Evolutionary conservation across 1,140 invertebrate species (phyloP).

Genomic region (Acromyrmex charruanus): DNA sequence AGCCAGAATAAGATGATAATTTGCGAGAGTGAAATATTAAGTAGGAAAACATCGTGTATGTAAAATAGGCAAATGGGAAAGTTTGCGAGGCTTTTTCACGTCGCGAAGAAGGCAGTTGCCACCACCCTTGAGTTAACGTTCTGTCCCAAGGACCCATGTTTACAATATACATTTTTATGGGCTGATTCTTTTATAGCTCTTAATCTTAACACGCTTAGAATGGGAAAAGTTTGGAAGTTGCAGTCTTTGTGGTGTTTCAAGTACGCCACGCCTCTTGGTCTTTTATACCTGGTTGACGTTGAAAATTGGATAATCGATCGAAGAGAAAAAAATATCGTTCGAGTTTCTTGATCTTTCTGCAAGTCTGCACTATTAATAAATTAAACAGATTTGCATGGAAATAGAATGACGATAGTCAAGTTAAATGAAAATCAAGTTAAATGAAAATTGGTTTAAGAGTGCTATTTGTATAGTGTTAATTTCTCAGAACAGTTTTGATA

Average conservation of each 20-base stretch:
- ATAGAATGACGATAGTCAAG: background rate
- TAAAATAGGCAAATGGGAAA: conserved; percentile 62
- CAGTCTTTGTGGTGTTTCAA: background rate
- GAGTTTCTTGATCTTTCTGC: background rate
- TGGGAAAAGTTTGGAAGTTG: conserved; percentile 55
- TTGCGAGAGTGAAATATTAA: conserved; percentile 55
- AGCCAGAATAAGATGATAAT: conserved; percentile 57
- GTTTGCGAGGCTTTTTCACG: conserved; percentile 55
- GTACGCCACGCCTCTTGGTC: background rate
- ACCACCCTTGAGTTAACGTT: conserved; percentile 30
- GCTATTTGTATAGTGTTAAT: conserved; percentile 11
- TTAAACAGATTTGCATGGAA: background rate
- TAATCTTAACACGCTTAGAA: conserved; percentile 63
- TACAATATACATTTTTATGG: conserved; percentile 73
- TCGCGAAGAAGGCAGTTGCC: background rate
- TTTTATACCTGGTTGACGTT: background rate
- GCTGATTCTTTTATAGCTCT: conserved; percentile 56
- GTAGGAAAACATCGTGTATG: conserved; percentile 40
- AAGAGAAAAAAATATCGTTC: background rate
- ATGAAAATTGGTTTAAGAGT: conserved; percentile 32
- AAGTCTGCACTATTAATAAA: conserved; percentile 6
- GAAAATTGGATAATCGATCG: conserved; percentile 11
- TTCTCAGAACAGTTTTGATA: background rate
- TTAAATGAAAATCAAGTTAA: conserved; percentile 15
- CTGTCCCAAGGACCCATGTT: conserved; percentile 58